Base-by-base conservation (phyloP, 1,140 invertebrate genomes). In the Drosophila jambulina region DNA sequence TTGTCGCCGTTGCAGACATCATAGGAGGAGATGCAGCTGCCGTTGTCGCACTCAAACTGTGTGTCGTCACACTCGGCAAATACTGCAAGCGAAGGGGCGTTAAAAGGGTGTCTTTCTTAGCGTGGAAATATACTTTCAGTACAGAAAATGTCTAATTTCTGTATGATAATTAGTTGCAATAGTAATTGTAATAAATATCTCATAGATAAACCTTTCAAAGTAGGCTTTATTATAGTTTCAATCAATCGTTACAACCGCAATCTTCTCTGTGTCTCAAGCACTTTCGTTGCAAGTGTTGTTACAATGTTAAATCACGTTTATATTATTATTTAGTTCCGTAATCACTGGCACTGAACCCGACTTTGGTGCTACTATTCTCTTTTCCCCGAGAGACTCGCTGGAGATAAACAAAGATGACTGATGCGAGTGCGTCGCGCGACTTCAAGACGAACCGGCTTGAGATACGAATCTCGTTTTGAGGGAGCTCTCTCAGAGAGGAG, bases 1-100 rank as follows among this genome's bases (percentile, higher is more conserved):
- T 85, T 85, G 4, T 76, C 86, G 0, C 93, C 93, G 78, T 94
- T 91, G 75, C 94, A 94, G 15, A 72, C 56, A 5, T 80, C 53
- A n/a, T 71, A 90, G 13, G 36, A 29, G 2, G 82, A 65, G 17
- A 93, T 92, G 70, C 92, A 93, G 23, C 56, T 76, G n/a, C 86
- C 91, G 56, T 91, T 82, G 6, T 82, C 80, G 36, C 92, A 92
- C 48, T 76, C 75, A 17, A 91, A 91, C 27, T 91, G 17, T 0
- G 17, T 43, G 15, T 21, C 12, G 1, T 25, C 15, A 42, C 85
- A 90, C 15, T 65, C 78, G 13, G 60, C 61, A 17, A 54, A 9
- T 5, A 38, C 63, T 57, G 40, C 23, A 42, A 29, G 1, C 25
- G 8, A 43, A 45, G 10, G 1, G 5, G 27, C 7, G 17, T 40